Percentiles rank a stretch among this genome's conserved stretches.
These are phyloP conservation scores for Cotesia congregata DNA, from an alignment of 2,888 invertebrate species.

Conservation along the genomic window DNA sequence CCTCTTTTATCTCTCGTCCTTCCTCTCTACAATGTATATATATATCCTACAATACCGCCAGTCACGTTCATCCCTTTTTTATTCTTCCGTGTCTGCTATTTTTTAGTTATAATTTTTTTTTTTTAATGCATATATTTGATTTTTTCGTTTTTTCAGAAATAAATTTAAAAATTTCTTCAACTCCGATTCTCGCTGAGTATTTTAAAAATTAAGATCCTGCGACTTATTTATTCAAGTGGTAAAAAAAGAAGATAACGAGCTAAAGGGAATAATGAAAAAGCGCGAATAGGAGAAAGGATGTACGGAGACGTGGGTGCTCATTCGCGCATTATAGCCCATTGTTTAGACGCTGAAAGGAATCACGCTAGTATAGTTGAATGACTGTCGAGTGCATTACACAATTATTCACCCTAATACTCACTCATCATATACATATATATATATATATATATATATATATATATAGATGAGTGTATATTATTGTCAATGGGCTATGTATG, in stretches of 20 bases:
- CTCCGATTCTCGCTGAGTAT: neutral
- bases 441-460: neutral
- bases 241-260: neutral
- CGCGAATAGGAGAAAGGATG: neutral
- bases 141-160: no score
- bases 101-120: neutral
- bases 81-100: slow-evolving; percentile 21
- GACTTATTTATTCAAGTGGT: neutral
- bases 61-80: slow-evolving; percentile 34
- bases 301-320: neutral
- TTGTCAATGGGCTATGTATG: no score
- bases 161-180: neutral
- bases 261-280: neutral
- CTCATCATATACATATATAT: neutral
- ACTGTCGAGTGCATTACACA: slow-evolving; percentile 5
- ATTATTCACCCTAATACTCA: slow-evolving; percentile 7
- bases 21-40: neutral
- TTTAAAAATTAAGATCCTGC: neutral
- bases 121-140: no score
- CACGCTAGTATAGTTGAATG: slow-evolving; percentile 22
- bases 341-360: slow-evolving; percentile 13
- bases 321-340: slow-evolving; percentile 1
- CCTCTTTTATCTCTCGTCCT: slow-evolving; percentile 31
- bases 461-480: neutral
- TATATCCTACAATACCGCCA: neutral